Percentiles rank a stretch among this genome's conserved stretches.
These are phyloP conservation scores for Arctia plantaginis DNA, from an alignment of 2,888 invertebrate genomes.

Conservation along the genomic window DNA sequence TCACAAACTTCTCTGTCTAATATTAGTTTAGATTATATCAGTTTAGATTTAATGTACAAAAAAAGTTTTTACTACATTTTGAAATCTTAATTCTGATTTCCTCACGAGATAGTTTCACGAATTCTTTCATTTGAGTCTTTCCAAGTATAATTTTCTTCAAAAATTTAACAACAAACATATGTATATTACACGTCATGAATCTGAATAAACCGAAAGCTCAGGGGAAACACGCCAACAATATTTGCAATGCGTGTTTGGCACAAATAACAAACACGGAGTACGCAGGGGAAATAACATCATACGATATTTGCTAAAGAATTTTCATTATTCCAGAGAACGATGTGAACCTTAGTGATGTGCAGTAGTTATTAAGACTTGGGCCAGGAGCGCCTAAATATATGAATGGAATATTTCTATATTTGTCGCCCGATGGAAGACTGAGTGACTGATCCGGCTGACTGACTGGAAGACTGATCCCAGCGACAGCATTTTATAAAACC, in stretches of 20 bases:
- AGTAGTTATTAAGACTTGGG: neutral
- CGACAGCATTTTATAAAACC: no score
- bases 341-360: neutral
- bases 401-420: neutral
- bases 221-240: neutral
- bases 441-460: no score
- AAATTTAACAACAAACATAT: neutral
- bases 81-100: neutral
- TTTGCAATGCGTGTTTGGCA: neutral
- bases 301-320: neutral
- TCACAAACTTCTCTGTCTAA: no score
- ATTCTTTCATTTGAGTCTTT: neutral
- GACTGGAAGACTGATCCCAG: no score
- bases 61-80: neutral
- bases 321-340: neutral
- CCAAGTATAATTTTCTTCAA: neutral
- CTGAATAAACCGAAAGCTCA: neutral
- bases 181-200: neutral
- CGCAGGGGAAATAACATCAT: neutral
- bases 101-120: neutral
- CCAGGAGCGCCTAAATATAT: neutral
- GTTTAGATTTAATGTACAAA: neutral
- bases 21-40: neutral
- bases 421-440: neutral
- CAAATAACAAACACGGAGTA: neutral